phyloP scores from a whole-genome alignment of 2,797 vertebrate species.

The Apodemus agrarius region DNA sequence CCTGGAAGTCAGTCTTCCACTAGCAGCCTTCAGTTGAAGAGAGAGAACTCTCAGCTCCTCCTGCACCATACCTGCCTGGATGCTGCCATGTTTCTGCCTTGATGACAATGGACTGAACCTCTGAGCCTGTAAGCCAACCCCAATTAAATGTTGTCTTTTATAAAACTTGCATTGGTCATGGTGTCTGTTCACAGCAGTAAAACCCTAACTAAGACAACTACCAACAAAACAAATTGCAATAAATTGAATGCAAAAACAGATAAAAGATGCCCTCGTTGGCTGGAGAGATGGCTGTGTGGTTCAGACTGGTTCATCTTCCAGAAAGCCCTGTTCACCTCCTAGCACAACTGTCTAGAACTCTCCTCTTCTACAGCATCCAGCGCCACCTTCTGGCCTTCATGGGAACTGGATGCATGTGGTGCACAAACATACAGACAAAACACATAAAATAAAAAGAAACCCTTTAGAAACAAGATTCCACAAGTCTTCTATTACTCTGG shows the following conservation, averaged over 20 bases:
- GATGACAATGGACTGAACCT: too few relatives aligned
- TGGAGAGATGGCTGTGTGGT: neutral
- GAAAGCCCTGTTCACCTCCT: neutral
- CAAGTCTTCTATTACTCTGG: neutral
- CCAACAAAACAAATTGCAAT: neutral
- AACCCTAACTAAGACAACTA: too few relatives aligned
- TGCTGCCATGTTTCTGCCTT: too few relatives aligned
- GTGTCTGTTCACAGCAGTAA: too few relatives aligned
- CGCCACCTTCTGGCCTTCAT: neutral
- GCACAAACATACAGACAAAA: neutral
- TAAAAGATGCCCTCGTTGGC: neutral
- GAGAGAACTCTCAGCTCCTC: too few relatives aligned
- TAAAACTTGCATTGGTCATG: too few relatives aligned
- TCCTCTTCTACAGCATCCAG: neutral
- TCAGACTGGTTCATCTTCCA: neutral
- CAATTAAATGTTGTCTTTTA: too few relatives aligned
- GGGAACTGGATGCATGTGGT: neutral
- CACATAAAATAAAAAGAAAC: neutral
- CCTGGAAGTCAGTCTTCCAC: too few relatives aligned
- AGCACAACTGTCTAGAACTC: neutral
- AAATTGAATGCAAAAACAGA: conserved; percentile 15
- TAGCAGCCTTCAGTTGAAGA: too few relatives aligned
- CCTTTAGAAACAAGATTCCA: neutral
- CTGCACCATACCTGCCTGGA: too few relatives aligned
- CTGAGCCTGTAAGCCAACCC: too few relatives aligned